A percentile compares a stretch with the other conserved stretches of the same genome.
phyloP scores from a whole-genome alignment of 2,113 vertebrate genomes.

The Saguinus midas region DNA sequence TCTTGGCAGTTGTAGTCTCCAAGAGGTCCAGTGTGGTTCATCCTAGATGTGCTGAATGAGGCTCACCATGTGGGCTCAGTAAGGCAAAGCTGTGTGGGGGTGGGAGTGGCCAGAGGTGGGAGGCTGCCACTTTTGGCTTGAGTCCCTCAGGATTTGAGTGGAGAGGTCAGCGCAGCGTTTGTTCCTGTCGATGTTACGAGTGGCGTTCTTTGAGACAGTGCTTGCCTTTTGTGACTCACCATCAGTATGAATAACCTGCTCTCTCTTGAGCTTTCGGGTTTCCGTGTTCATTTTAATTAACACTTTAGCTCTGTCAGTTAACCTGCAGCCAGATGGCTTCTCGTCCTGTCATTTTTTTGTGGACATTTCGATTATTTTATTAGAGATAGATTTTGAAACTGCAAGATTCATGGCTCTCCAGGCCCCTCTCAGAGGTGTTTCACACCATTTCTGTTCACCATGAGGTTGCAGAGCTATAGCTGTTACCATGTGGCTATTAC shows the following conservation, averaged over 20 bases:
- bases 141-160: neutral
- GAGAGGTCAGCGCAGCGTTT: neutral
- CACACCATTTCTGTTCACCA: neutral
- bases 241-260: neutral
- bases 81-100: neutral
- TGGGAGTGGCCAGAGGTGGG: too few species aligned
- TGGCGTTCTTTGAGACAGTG: neutral
- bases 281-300: neutral
- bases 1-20: neutral
- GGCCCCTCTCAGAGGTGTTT: neutral
- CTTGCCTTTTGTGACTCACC: slow-evolving; percentile 11
- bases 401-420: neutral
- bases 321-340: neutral
- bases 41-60: neutral
- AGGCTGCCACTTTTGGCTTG: neutral
- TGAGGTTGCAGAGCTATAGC: neutral
- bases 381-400: slow-evolving; percentile 16
- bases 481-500: neutral
- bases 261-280: neutral
- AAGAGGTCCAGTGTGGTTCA: neutral
- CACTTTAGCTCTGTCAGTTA: neutral
- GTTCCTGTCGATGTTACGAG: neutral
- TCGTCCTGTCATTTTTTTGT: neutral
- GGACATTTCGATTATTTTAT: neutral
- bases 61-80: neutral